These are phyloP conservation scores for Oenanthe oenanthe DNA, from an alignment of 2,113 vertebrate species.

Conservation along the genomic window DNA sequence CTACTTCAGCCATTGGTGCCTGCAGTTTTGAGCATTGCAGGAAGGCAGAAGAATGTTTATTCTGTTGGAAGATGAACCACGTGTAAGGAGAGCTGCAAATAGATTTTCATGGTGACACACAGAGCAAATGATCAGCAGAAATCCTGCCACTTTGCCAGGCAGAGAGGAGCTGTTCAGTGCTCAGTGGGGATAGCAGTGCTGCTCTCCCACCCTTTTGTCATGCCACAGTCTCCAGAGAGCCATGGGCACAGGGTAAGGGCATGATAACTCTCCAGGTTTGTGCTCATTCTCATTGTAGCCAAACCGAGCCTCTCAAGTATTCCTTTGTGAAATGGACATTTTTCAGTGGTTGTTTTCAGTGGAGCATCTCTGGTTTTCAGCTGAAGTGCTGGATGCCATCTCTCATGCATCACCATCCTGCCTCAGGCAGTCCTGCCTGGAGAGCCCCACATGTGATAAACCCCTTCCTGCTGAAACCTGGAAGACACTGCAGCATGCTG, in stretches of 20 bases:
- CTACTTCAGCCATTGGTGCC: not conserved
- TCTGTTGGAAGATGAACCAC: not conserved
- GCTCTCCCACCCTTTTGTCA: not conserved
- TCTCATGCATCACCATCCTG: not conserved
- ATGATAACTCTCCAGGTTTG: not conserved
- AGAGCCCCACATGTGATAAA: not conserved
- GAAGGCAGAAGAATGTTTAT: not conserved
- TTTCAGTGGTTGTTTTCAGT: not conserved
- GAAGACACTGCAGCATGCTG: not conserved
- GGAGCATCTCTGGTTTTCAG: not conserved
- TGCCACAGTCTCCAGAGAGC: not conserved
- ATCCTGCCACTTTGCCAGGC: not conserved
- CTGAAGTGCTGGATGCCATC: not conserved
- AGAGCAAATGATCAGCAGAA: not conserved
- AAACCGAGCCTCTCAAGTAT: rapidly evolving
- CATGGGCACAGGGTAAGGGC: not conserved
- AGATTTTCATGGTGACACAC: not conserved
- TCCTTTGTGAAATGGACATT: not conserved
- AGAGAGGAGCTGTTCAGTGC: not conserved
- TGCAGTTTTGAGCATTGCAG: not conserved
- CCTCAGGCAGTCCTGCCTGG: not conserved
- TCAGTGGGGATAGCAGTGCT: not conserved
- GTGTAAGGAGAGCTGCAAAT: not conserved
- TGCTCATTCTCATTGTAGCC: not conserved
- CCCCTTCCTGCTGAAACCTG: not conserved